These are phyloP conservation scores for Sebastes reedi DNA, from an alignment of 2,797 vertebrate genomes.

Conservation along the genomic window DNA sequence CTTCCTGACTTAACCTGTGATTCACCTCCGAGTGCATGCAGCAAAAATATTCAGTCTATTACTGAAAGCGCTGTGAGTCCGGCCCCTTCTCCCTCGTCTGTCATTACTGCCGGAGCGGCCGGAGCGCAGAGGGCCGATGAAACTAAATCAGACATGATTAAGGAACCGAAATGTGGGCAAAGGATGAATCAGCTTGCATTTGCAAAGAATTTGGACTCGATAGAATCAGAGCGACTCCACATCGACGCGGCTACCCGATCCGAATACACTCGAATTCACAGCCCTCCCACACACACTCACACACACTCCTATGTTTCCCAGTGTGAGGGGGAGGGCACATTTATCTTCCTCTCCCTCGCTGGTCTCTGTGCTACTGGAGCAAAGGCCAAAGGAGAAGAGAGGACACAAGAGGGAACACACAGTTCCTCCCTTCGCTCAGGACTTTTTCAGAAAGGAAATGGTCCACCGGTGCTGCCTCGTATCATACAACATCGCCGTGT, in stretches of 20 bases:
- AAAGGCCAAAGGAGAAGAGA: constrained; percentile 61
- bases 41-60: constrained; percentile 52
- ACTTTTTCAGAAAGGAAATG: constrained; percentile 43
- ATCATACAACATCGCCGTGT: constrained; percentile 20
- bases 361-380: constrained; percentile 58
- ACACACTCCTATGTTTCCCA: constrained; percentile 5
- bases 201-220: constrained; percentile 26
- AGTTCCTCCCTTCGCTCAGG: constrained; percentile 54
- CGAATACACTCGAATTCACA: background rate
- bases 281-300: constrained; percentile 1
- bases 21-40: constrained; percentile 11
- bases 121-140: constrained; percentile 21
- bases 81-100: constrained; percentile 1
- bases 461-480: constrained; percentile 6
- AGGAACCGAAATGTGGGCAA: constrained; percentile 19
- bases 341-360: constrained; percentile 37
- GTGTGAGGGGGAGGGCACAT: constrained; percentile 18
- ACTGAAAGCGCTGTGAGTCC: constrained; percentile 34
- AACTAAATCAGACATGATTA: constrained; percentile 52
- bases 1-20: constrained; percentile 39
- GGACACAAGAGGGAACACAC: constrained; percentile 67
- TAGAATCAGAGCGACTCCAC: constrained; percentile 8
- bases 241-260: background rate
- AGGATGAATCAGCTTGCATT: constrained; percentile 41
- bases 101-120: constrained; percentile 40